Base-by-base conservation (phyloP, 2,888 invertebrate species). In the Pandemis cinnamomeana region DNA sequence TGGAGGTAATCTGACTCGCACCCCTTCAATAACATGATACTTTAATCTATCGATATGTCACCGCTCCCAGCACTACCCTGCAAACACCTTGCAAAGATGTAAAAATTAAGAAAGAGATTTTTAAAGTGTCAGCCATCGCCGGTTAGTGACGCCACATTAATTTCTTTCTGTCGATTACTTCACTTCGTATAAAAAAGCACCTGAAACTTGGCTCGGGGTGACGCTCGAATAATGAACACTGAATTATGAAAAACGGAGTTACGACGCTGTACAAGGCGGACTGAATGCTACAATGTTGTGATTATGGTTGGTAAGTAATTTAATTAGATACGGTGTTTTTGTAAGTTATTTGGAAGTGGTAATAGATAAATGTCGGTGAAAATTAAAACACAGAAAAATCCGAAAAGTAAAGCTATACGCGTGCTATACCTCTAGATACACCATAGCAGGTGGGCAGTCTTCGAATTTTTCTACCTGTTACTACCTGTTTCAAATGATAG, bases 91-190 rank as follows among this genome's bases (percentile, higher is more conserved):
- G 90, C 87, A 88, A 89, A 86, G 91, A 90, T 93, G 92, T 93
- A 92, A 92, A 93, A 93, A 93, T 93, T 92, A 93, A 91, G 90
- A 89, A 88, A 89, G 89, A 90, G 86, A 88, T 91, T 90, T 88
- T 87, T 86, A 86, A 89, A 86, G 80, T 86, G 85, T 83, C 86
- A 83, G 86, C 82, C 86, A 84, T 84, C 86, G 82, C 77, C 87
- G 88, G 92, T 93, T 93, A 92, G 93, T 91, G 91, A 86, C 92
- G 92, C 90, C 91, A 93, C 93, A 93, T 93, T 93, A 92, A 93
- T 93, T 88, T 87, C 84, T 83, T 71, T 75, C 85, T 88, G 91
- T 91, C 92, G 92, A 92, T 93, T 91, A 88, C 91, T 89, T 82
- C 80, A 78, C 78, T 82, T 80, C 84, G 81, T 78, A 80, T 86